phyloP scores from a whole-genome alignment of 2,113 vertebrate genomes.

The Silurus meridionalis region DNA sequence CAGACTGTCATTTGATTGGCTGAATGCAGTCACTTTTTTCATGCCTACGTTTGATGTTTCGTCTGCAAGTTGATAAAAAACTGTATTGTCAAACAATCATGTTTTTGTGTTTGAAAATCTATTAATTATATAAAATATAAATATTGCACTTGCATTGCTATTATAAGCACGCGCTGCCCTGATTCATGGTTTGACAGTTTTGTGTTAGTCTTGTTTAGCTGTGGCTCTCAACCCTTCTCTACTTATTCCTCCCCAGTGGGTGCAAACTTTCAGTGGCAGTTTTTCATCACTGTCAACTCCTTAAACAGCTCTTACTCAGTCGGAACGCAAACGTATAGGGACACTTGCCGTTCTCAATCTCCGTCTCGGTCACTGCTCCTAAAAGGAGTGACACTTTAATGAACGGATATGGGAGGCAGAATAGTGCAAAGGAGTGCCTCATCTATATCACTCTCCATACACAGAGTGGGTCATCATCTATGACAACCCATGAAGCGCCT shows the following conservation, averaged over 20 bases:
- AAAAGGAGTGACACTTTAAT: slow-evolving; percentile 21
- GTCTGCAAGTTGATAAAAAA: not conserved
- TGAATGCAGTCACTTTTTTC: not conserved
- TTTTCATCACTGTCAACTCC: not conserved
- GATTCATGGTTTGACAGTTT: not conserved
- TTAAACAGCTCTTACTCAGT: not conserved
- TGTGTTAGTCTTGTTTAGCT: not conserved
- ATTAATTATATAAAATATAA: not conserved
- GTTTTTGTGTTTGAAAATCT: not conserved
- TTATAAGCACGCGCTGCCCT: not conserved
- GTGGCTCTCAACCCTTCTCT: not conserved
- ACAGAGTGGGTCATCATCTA: not conserved
- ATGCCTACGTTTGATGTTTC: not conserved
- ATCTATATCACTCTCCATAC: slow-evolving; percentile 5
- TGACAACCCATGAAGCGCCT: slow-evolving; percentile 1
- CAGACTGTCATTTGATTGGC: not conserved
- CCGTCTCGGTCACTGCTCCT: not conserved
- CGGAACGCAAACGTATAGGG: not conserved
- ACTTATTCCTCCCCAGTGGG: not conserved
- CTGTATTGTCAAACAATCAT: not conserved
- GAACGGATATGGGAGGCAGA: not conserved
- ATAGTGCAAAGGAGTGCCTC: not conserved
- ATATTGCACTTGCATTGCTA: not conserved
- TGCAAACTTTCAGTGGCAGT: not conserved
- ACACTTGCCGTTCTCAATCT: slow-evolving; percentile 4